These are phyloP conservation scores for Neosalanx taihuensis DNA, from an alignment of 2,797 vertebrate species.

Conservation along the genomic window DNA sequence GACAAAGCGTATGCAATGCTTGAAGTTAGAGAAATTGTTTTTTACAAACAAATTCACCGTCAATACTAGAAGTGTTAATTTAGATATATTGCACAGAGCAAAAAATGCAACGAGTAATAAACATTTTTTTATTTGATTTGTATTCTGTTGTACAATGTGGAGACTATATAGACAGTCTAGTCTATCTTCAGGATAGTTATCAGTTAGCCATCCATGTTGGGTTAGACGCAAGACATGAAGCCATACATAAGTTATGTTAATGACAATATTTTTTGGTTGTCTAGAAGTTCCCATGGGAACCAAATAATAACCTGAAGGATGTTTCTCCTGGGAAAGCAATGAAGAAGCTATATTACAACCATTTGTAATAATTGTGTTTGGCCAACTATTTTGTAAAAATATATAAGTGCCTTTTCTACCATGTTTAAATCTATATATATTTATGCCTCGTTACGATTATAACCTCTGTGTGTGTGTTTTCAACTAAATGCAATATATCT, in stretches of 20 bases:
- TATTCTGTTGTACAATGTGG: conserved; percentile 31
- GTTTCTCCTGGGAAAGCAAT: conserved; percentile 28
- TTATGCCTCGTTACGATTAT: conserved; percentile 50
- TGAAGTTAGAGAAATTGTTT: background rate
- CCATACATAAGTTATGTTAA: conserved; percentile 9
- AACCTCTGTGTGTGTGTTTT: conserved; percentile 54
- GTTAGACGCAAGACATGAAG: conserved; percentile 25
- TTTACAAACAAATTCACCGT: background rate
- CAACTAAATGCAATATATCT: conserved; percentile 49
- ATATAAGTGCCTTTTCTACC: conserved; percentile 28
- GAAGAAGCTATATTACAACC: conserved; percentile 30
- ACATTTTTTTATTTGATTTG: conserved; percentile 15
- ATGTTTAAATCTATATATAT: conserved; percentile 53
- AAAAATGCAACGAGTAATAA: conserved; percentile 31
- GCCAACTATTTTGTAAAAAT: conserved; percentile 28
- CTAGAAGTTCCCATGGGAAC: conserved; percentile 25
- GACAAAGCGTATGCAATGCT: conserved; percentile 20
- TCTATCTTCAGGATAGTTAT: conserved; percentile 30
- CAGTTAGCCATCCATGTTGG: conserved; percentile 26
- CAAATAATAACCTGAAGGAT: conserved; percentile 43
- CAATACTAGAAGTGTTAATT: background rate
- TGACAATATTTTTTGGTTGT: background rate
- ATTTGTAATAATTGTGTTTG: conserved; percentile 41
- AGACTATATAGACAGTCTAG: conserved; percentile 46
- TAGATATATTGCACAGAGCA: conserved; percentile 40